Percentiles rank a stretch among this genome's conserved stretches.
Conservation (phyloP, 2,113 vertebrate species). For the Mus musculus region GRCm39 chr16:79945501-79946000, state of each 20-base stretch:
- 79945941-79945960: not conserved
- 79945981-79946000: not conserved
- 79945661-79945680: not conserved
- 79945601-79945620: conserved; percentile 6
- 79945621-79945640: not conserved
- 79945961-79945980: not conserved
- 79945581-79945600: not conserved
- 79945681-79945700: not conserved
- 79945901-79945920: not conserved
- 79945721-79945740: conserved; percentile 51
- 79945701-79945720: conserved; percentile 56
- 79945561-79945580: not conserved
- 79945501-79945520: not conserved
- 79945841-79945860: conserved; percentile 43
- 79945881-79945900: conserved; percentile 23
- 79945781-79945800: conserved; percentile 51
- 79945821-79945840: conserved; percentile 67
- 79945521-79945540: not conserved
- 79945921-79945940: too few species aligned
- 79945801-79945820: conserved; percentile 48
- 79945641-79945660: not conserved
- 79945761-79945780: conserved; percentile 61
- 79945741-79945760: conserved; percentile 68
- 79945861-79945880: conserved; percentile 48
- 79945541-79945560: not conserved